phyloP scores from a whole-genome alignment of 2,797 vertebrate genomes.

The Hyperoplus lanceolatus region DNA sequence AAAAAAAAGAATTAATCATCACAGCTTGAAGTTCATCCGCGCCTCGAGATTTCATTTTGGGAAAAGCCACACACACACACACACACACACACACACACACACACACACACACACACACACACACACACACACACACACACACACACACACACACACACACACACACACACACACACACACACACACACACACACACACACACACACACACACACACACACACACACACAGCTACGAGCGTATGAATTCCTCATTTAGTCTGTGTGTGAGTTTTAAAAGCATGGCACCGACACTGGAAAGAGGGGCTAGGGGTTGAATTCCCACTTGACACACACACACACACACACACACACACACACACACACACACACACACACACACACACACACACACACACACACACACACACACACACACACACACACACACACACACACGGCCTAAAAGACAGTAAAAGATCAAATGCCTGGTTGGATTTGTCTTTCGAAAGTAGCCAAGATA shows the following conservation, averaged over 20 bases:
- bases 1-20: slow-evolving; percentile 61
- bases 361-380: no score
- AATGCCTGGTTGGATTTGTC: not conserved
- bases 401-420: no score
- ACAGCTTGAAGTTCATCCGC: slow-evolving; percentile 60
- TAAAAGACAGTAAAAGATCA: not conserved
- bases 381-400: no score
- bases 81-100: no score
- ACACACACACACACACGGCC: not conserved
- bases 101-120: no score
- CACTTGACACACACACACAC: not conserved
- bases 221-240: not conserved
- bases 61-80: not conserved
- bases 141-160: no score
- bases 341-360: no score
- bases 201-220: no score
- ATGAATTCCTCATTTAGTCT: slow-evolving; percentile 25
- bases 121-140: no score
- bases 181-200: no score
- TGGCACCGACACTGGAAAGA: not conserved
- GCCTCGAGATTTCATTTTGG: slow-evolving; percentile 43
- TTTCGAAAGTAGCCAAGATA: not conserved
- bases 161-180: no score
- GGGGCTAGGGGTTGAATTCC: slow-evolving; percentile 24
- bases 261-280: slow-evolving; percentile 24